A percentile compares a stretch with the other conserved stretches of the same genome.
Evolutionary conservation across 2,888 invertebrate genomes (phyloP).

Genomic region (Drosophila mettleri): DNA sequence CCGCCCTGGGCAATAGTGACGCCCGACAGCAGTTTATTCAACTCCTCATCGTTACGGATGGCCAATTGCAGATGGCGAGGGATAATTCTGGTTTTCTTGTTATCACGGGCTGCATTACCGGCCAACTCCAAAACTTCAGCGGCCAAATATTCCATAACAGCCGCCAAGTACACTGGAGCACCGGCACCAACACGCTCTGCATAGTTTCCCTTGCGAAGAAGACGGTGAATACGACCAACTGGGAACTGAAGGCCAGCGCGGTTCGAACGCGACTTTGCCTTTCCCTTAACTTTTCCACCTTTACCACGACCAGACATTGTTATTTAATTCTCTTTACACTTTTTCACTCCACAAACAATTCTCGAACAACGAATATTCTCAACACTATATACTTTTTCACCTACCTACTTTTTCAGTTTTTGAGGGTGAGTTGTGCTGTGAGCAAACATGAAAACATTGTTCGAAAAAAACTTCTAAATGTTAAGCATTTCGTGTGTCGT

Average conservation of each 20-base stretch:
- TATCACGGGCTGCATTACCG: constrained; percentile 89
- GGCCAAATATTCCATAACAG: constrained; percentile 88
- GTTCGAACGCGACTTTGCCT: constrained; percentile 86
- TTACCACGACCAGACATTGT: constrained; percentile 84
- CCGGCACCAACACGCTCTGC: constrained; percentile 87
- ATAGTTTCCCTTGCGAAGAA: constrained; percentile 86
- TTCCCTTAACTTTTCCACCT: constrained; percentile 84
- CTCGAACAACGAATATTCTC: not conserved
- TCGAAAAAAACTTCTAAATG: constrained; percentile 29
- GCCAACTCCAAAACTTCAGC: constrained; percentile 89
- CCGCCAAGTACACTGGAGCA: constrained; percentile 86
- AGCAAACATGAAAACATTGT: constrained; percentile 28
- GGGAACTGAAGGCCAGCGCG: constrained; percentile 88
- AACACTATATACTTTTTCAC: constrained; percentile 15
- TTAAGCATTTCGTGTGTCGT: not conserved
- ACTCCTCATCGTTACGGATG: constrained; percentile 92
- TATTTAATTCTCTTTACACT: constrained; percentile 18
- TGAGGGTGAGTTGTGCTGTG: not conserved
- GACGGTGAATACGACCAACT: constrained; percentile 87
- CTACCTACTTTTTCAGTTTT: too few species aligned
- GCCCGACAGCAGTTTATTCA: constrained; percentile 88
- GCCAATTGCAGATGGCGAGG: constrained; percentile 93
- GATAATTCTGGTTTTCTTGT: constrained; percentile 90
- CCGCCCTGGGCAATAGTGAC: constrained; percentile 89
- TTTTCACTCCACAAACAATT: constrained; percentile 8